A percentile compares a stretch with the other conserved stretches of the same genome.
These are phyloP conservation scores for Trachelus stipa DNA, from an alignment of 2,888 invertebrate species.

Conservation along the genomic window DNA sequence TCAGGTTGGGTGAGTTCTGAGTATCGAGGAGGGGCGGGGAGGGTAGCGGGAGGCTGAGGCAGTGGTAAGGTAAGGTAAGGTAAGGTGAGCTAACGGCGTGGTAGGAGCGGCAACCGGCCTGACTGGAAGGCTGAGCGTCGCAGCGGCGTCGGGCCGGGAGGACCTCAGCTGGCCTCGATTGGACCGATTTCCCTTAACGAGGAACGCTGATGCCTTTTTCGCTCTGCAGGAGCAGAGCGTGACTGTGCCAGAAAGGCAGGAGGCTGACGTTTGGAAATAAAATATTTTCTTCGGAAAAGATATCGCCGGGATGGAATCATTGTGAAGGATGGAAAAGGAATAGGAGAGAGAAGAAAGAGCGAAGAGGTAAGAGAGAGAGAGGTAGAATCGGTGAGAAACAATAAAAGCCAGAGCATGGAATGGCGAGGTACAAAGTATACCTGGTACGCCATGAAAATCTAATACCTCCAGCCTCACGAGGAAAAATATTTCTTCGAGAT, in stretches of 20 bases:
- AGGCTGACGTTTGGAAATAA: neutral
- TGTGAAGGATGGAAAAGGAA: neutral
- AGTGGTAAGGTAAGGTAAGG: slow-evolving; percentile 23
- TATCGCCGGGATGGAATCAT: neutral
- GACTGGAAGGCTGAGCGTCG: slow-evolving; percentile 51
- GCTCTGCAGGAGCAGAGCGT: neutral
- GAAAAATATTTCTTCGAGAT: neutral
- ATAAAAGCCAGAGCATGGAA: no score
- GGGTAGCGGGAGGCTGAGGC: slow-evolving; percentile 29
- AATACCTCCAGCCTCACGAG: neutral
- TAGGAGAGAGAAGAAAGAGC: neutral
- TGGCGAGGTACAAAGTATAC: neutral
- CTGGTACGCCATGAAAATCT: neutral
- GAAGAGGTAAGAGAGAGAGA: neutral
- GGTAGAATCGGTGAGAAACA: no score
- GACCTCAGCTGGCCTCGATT: neutral
- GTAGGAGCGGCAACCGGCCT: slow-evolving; percentile 63
- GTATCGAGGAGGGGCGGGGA: slow-evolving; percentile 16
- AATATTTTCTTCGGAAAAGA: neutral
- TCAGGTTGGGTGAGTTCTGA: neutral
- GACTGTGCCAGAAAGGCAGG: neutral
- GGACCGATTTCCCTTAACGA: neutral
- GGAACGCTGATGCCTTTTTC: neutral
- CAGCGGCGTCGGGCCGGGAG: slow-evolving; percentile 53
- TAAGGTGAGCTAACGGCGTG: slow-evolving; percentile 54